Evolutionary conservation across 2,888 invertebrate genomes (phyloP).

Genomic region (Lycocerus yunnanus): DNA sequence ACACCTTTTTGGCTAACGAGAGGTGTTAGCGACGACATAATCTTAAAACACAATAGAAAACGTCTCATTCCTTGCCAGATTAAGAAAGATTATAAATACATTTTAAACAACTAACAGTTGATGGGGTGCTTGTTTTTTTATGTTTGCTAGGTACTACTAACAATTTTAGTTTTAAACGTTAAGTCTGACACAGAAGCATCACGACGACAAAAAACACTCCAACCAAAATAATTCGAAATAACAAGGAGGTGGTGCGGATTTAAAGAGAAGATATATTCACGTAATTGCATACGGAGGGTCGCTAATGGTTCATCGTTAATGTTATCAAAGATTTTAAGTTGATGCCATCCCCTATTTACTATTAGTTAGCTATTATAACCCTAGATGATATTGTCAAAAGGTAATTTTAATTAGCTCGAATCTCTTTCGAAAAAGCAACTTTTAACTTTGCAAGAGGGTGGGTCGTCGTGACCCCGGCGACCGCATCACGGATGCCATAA

Average conservation of each 20-base stretch:
- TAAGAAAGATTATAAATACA: slow-evolving; percentile 53
- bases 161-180: not conserved
- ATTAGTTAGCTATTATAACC: slow-evolving; percentile 2
- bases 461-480: not conserved
- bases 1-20: slow-evolving; percentile 40
- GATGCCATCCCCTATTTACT: slow-evolving; percentile 33
- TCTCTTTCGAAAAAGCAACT: not conserved
- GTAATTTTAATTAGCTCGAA: not conserved
- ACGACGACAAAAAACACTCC: not conserved
- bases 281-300: slow-evolving; percentile 16
- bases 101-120: slow-evolving; percentile 53
- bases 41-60: slow-evolving; percentile 43
- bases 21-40: slow-evolving; percentile 51
- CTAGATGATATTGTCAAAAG: not conserved
- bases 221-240: not conserved
- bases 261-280: slow-evolving; percentile 1
- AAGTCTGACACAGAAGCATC: not conserved
- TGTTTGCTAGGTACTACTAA: slow-evolving; percentile 1
- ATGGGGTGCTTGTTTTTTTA: slow-evolving; percentile 35
- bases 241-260: not conserved
- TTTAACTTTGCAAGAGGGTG: not conserved
- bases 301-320: slow-evolving; percentile 43
- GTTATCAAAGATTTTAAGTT: slow-evolving; percentile 38
- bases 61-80: slow-evolving; percentile 53
- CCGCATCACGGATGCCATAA: too few species aligned